Evolutionary conservation across 2,888 invertebrate species (phyloP), one percentile per base, ranked within the genome.

Genomic region (Slavum lentiscoides): DNA sequence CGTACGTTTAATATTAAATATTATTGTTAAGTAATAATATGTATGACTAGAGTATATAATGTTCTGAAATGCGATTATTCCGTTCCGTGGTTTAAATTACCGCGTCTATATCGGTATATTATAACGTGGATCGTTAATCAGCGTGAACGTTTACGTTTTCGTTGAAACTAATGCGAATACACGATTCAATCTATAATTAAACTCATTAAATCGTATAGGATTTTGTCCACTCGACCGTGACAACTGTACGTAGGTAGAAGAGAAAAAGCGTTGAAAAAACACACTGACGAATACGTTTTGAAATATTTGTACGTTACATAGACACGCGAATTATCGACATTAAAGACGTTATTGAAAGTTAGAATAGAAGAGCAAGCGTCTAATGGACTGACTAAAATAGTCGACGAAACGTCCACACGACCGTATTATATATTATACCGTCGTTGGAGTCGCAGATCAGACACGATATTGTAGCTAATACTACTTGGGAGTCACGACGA

Each of bases 1-100:
- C 58, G 43, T 6, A 9, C 43, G 43, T 43, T 58, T 30, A 2
- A 30, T 30, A 30, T 30, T 30, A 30, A 74, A 70, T 53, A 68
- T 49, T 49, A 68, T 21, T 68, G 23, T 30, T 23, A 21, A 39
- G 43, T 43, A 59, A 43, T 61, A 68, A 68, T 68, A 73, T 74
- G 37, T 74, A 66, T 30, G 30, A 30, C 30, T 30, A 30, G 30
- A 58, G 58, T 67, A 75, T n/a, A 23, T 75, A 19, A 21, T 67
- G 67, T 67, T 67, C 19, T 59, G 67, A 67, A 75, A 75, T 75
- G 75, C 75, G 75, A 75, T 75, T 75, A 59, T 75, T 58, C 75
- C 58, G 67, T 75, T 75, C 67, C 75, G 23, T 58, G 67, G 66
- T 75, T 58, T 19, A 62, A 62, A 62, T 43, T 62, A 37, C 59